Base-by-base conservation (phyloP, 2,797 vertebrate species). In the Amniataba percoides region DNA sequence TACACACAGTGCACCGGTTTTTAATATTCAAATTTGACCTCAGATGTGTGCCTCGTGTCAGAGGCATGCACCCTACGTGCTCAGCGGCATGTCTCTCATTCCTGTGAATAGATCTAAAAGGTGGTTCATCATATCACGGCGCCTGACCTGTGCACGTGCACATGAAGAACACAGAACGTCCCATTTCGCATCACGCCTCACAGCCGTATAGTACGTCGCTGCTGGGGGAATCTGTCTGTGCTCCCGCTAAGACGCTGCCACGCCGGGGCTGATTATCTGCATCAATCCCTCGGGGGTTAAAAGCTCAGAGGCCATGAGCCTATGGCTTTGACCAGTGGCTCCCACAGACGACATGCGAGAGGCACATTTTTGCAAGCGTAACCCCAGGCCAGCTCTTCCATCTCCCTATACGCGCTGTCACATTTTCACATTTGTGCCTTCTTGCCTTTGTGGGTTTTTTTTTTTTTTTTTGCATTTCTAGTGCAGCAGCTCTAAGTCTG, bases 251-350 rank as follows among this genome's bases (percentile, higher is more conserved):
- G 71, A 79, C 2, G 76, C 64, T 59, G 66, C 59, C 59, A 71
- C 46, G 2, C 60, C 7, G 25, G 74, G 71, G 56, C 57, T 71
- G 87, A 86, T 88, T 82, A 87, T 78, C 81, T 64, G 49, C 74
- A 77, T 56, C 81, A 87, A 82, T 85, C 89, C 78, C 46, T 42
- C 53, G 55, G 76, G 79, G 76, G 63, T 85, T 84, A 75, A 80
- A 60, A 86, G 78, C 60, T 86, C 71, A 86, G 70, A 64, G 42
- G 65, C 18, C 18, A 53, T 18, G 31, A 79, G 62, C 21, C 69
- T 57, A 71, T 55, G 18, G 55, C 45, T 36, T 23, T 42, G 31
- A 39, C 46, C 53, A 23, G 6, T 51, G 21, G 42, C 65, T 71
- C 55, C 56, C 13, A n/a, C 56, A 69, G 23, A 57, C 14, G 51